Base-by-base conservation (phyloP, 2,113 vertebrate species). In the Gymnocephalus cernua region DNA sequence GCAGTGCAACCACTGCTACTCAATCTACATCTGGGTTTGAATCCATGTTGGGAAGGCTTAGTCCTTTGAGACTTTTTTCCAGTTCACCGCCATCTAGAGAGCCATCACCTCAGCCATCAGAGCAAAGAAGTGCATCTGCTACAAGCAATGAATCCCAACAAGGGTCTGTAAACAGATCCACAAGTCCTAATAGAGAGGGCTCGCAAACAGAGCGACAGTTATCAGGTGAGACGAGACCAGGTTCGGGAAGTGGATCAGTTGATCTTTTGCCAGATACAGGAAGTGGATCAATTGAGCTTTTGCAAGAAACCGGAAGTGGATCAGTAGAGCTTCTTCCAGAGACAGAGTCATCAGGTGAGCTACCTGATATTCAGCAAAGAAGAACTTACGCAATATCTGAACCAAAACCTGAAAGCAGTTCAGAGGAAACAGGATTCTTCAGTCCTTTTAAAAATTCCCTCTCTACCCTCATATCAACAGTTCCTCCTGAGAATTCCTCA, bases 391-490 rank as follows among this genome's bases (percentile, higher is more conserved):
- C 79, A n/a, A 18, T 51, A 29, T 63, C 80, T 80, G 94, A 94
- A 66, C 64, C 85, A 63, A 93, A 91, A 89, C 64, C 82, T 61
- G 94, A 93, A 73, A 69, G 66, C 50, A 79, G 27, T 82, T 29
- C 84, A 66, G 85, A 95, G 44, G 93, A 93, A 77, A 82, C 92
- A 32, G 94, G 96, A 80, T 97, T 98, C 74, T 96, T 99, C 73
- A 97, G 96, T 64, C 97, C 97, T 18, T 96, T 99, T 64, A 97
- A 95, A 83, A 99, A 97, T 86, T 98, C 97, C 64, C 88, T 98
- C 15, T 97, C 96, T 72, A 96, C 96, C 0, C 91, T 98, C 7
- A 96, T 98, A 12, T 93, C 96, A 83, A 77, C 93, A 59, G 58
- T 29, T 72, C 80, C 94, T 90, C 89, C 73, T 92, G 96, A 91